These are phyloP conservation scores for Chaenodraco wilsoni DNA, from an alignment of 2,797 vertebrate species.

Conservation along the genomic window DNA sequence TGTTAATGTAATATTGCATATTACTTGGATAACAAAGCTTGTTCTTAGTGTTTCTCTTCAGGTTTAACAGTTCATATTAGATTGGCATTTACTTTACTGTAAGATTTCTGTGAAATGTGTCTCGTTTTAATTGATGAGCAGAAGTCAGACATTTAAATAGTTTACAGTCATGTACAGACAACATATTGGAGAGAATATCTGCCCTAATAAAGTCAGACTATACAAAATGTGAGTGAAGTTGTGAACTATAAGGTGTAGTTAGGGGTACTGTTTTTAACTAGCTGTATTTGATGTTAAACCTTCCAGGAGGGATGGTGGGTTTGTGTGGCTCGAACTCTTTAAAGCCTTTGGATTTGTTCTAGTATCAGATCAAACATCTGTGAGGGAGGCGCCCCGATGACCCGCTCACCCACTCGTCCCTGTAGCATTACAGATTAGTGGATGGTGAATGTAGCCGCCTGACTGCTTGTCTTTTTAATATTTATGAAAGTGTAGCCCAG, in stretches of 20 bases:
- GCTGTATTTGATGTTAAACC: conserved; percentile 2
- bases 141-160: background rate
- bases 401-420: conserved; percentile 26
- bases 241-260: background rate
- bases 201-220: background rate
- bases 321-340: conserved; percentile 8
- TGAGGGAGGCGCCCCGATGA: conserved; percentile 6
- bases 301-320: background rate
- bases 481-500: conserved; percentile 6
- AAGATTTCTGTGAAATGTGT: no score
- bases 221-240: background rate
- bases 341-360: conserved; percentile 13
- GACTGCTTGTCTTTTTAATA: conserved; percentile 12
- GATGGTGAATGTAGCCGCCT: conserved; percentile 14
- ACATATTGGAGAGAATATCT: background rate
- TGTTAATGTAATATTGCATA: background rate
- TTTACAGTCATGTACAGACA: background rate
- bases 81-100: background rate
- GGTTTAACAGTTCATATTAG: background rate
- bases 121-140: no score
- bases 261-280: background rate
- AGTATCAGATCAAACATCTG: conserved; percentile 10
- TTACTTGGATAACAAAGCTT: background rate
- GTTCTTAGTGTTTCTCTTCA: background rate
- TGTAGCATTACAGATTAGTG: conserved; percentile 7